phyloP scores from a whole-genome alignment of 1,140 invertebrate genomes.

The Drosophila nikananu region DNA sequence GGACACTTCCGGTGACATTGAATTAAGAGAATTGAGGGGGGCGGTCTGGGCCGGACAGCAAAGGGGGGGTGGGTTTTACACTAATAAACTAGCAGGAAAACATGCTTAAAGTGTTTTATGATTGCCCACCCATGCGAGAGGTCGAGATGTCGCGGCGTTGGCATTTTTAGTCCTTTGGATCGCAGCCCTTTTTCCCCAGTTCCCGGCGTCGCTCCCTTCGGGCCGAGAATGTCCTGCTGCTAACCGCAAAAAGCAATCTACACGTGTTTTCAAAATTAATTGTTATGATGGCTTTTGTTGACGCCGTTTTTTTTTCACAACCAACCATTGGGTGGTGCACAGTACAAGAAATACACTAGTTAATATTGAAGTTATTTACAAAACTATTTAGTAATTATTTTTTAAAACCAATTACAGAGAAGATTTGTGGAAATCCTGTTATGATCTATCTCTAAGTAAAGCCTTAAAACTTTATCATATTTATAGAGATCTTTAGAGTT shows the following conservation, averaged over 20 bases:
- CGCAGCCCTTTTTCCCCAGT: slow-evolving; percentile 21
- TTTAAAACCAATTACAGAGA: too few species aligned
- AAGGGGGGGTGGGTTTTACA: slow-evolving; percentile 64
- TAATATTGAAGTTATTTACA: background rate
- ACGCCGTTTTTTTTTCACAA: slow-evolving; percentile 68
- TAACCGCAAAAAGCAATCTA: slow-evolving; percentile 84
- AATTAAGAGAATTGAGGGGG: slow-evolving; percentile 65
- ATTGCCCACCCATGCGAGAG: slow-evolving; percentile 75
- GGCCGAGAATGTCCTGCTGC: slow-evolving; percentile 51
- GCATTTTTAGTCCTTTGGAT: slow-evolving; percentile 48
- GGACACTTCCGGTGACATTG: slow-evolving; percentile 75
- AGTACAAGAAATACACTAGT: background rate
- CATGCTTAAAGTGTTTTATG: slow-evolving; percentile 83
- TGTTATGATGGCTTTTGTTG: slow-evolving; percentile 83
- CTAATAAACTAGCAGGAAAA: slow-evolving; percentile 82
- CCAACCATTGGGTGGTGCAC: slow-evolving; percentile 17
- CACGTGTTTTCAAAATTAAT: slow-evolving; percentile 84
- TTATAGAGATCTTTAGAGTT: too few species aligned
- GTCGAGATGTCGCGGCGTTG: slow-evolving; percentile 69
- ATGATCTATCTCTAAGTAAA: background rate
- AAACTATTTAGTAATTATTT: background rate
- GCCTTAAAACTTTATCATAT: too few species aligned
- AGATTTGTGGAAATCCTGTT: too few species aligned
- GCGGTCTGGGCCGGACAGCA: slow-evolving; percentile 16
- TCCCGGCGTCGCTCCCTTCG: background rate